Percentiles rank a stretch among this genome's conserved stretches.
Conservation (phyloP, 2,113 vertebrate species). For the Chloroceryle aenea region DNA sequence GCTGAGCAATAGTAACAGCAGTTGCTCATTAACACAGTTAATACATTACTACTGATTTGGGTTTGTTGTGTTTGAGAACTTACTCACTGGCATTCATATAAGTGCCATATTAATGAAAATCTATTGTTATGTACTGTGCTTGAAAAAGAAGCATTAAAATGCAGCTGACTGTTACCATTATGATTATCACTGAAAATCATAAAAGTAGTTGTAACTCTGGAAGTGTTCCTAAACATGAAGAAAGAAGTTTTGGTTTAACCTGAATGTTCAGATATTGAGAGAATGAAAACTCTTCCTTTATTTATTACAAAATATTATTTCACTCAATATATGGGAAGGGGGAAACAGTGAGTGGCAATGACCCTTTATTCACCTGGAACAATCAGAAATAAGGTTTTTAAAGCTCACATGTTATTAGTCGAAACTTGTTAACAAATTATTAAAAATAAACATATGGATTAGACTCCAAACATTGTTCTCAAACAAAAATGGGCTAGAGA, state of each 20-base stretch:
- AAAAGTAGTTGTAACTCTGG: background rate
- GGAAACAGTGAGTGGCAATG: background rate
- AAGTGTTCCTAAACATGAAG: background rate
- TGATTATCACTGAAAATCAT: background rate
- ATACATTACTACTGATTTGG: background rate
- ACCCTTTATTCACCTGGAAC: background rate
- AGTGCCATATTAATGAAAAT: background rate
- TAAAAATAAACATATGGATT: background rate
- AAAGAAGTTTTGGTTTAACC: background rate
- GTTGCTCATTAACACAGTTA: background rate
- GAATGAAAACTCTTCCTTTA: background rate
- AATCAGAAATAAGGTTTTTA: background rate
- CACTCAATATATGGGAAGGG: background rate
- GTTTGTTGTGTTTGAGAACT: background rate
- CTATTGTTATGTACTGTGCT: background rate
- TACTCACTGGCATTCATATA: background rate
- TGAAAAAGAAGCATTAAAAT: background rate
- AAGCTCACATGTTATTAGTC: background rate
- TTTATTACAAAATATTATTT: background rate
- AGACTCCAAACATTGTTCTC: background rate
- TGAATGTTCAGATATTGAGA: background rate
- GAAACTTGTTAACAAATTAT: background rate
- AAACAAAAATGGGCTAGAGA: background rate
- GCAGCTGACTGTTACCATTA: background rate
- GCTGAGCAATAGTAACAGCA: background rate